A percentile compares a stretch with the other conserved stretches of the same genome.
phyloP scores from a whole-genome alignment of 2,797 vertebrate genomes.

The Alcedo quadribrachys region DNA sequence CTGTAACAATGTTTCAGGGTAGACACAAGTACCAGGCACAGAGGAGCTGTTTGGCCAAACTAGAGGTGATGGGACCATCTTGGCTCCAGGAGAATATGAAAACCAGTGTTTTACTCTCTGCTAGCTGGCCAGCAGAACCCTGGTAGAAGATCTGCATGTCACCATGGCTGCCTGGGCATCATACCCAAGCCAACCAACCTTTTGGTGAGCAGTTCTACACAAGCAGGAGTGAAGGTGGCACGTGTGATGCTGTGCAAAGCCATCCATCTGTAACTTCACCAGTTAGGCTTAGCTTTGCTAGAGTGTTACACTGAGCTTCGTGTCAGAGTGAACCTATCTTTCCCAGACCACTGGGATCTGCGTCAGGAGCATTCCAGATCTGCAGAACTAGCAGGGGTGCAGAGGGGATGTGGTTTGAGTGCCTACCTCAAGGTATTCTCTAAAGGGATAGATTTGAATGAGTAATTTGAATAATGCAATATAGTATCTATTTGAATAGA shows the following conservation, averaged over 20 bases:
- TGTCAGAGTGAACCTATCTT: not conserved
- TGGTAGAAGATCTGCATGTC: rapidly evolving
- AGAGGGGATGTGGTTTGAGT: not conserved
- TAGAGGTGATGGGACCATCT: not conserved
- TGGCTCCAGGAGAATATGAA: not conserved
- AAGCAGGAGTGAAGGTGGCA: not conserved
- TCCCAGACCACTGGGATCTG: not conserved
- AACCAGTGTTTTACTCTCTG: not conserved
- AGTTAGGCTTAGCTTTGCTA: not conserved
- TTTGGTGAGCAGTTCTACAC: not conserved
- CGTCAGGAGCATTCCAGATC: not conserved
- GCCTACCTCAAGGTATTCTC: not conserved
- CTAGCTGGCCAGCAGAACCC: not conserved
- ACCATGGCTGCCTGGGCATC: rapidly evolving
- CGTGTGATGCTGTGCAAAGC: not conserved
- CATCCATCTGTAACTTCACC: not conserved
- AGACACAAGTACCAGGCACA: not conserved
- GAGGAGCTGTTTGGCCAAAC: not conserved
- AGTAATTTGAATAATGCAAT: not conserved
- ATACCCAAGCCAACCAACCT: not conserved
- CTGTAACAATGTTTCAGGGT: not conserved
- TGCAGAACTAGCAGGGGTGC: rapidly evolving
- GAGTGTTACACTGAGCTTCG: rapidly evolving
- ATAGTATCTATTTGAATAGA: not conserved
- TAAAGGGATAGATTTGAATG: not conserved